A percentile compares a stretch with the other conserved stretches of the same genome.
Conservation (phyloP, 2,888 invertebrate species). For the Netelia inedita region DNA sequence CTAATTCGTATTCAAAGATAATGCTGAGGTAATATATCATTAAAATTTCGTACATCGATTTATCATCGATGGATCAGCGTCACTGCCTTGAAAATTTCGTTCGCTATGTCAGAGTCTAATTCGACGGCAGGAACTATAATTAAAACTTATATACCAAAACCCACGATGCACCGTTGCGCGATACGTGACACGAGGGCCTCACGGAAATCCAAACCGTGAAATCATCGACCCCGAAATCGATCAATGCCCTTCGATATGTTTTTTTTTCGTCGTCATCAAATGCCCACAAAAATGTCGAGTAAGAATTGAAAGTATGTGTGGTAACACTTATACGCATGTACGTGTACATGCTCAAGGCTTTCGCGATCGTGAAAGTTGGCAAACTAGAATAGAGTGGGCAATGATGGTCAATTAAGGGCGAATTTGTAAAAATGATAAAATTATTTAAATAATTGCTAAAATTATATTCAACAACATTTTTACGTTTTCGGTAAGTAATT, state of each 20-base stretch:
- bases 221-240: constrained; percentile 30
- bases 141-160: background rate
- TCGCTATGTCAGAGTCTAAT: constrained; percentile 19
- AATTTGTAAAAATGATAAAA: too few species aligned
- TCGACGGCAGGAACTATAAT: constrained; percentile 25
- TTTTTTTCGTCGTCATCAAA: background rate
- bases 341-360: too few species aligned
- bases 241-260: background rate
- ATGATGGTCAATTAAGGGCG: too few species aligned
- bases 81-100: constrained; percentile 42
- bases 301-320: background rate
- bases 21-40: constrained; percentile 33
- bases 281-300: background rate
- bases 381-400: too few species aligned
- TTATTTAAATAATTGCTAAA: background rate
- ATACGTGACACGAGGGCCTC: background rate
- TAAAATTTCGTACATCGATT: constrained; percentile 37
- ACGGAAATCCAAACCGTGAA: background rate
- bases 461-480: background rate
- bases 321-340: background rate
- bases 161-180: background rate
- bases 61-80: constrained; percentile 35
- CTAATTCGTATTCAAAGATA: constrained; percentile 14
- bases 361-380: too few species aligned
- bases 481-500: background rate